Conservation (phyloP, 2,113 vertebrate genomes). For the Lophochroa leadbeateri region DNA sequence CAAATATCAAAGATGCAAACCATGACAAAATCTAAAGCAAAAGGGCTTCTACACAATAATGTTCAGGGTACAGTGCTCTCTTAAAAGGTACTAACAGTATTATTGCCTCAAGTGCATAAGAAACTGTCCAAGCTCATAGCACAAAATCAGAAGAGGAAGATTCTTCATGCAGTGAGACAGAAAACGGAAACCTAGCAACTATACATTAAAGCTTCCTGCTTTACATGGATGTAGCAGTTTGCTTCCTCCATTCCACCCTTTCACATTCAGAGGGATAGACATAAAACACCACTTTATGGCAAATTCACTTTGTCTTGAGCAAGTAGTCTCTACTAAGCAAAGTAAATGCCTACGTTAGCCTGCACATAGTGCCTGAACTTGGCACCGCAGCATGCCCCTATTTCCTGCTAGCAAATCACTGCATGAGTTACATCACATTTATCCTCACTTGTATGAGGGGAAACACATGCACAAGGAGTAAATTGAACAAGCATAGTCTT, state of each 20-base stretch:
- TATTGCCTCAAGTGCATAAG: background rate
- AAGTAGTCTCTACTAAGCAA: background rate
- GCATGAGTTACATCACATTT: background rate
- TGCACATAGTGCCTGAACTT: accelerated
- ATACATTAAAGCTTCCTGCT: background rate
- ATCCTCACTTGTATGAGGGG: background rate
- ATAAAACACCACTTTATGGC: background rate
- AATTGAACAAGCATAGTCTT: background rate
- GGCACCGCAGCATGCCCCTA: background rate
- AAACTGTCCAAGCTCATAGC: background rate
- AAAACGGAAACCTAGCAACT: background rate
- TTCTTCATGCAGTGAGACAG: background rate
- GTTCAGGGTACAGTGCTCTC: background rate
- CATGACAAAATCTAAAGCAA: background rate
- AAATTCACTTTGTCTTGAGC: background rate
- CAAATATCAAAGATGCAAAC: background rate
- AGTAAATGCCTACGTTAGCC: background rate
- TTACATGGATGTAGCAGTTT: background rate
- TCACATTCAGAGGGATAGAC: background rate
- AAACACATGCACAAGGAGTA: background rate
- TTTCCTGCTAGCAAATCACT: background rate
- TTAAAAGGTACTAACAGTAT: background rate
- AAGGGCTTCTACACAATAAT: background rate
- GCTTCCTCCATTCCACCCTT: background rate
- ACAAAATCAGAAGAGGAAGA: background rate